A percentile compares a stretch with the other conserved stretches of the same genome.
phyloP scores from a whole-genome alignment of 2,797 vertebrate species.

The Periparus ater region DNA sequence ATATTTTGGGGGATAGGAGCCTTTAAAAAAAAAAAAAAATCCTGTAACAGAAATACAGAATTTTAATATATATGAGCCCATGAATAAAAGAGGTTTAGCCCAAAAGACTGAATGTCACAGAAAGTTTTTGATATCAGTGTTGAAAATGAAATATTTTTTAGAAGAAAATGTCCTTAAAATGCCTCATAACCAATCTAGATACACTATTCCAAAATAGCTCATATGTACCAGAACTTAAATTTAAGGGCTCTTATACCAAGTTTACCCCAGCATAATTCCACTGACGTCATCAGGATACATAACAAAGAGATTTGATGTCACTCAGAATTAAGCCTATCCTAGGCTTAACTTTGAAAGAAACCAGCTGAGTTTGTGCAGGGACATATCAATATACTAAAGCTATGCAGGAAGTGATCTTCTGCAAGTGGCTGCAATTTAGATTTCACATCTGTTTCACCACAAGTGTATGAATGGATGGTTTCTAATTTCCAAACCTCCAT shows the following conservation, averaged over 20 bases:
- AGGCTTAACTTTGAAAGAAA: background rate
- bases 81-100: background rate
- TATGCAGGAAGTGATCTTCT: background rate
- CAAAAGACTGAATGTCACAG: background rate
- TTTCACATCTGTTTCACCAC: background rate
- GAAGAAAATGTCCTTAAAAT: background rate
- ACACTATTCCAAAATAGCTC: background rate
- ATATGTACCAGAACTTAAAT: background rate
- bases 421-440: background rate
- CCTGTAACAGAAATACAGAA: background rate
- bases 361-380: background rate
- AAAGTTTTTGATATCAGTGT: background rate
- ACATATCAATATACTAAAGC: background rate
- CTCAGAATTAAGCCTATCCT: background rate
- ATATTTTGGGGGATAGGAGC: background rate
- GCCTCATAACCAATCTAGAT: background rate
- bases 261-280: background rate
- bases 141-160: background rate
- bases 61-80: rapidly evolving
- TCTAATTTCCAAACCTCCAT: background rate
- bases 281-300: background rate
- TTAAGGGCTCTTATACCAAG: background rate
- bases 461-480: background rate
- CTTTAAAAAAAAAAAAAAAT: background rate
- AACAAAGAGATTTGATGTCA: background rate